A percentile compares a stretch with the other conserved stretches of the same genome.
Evolutionary conservation across 37 sponge, comb jelly and placozoan genomes (phyloP).

Genomic region (Crambe crambe): DNA sequence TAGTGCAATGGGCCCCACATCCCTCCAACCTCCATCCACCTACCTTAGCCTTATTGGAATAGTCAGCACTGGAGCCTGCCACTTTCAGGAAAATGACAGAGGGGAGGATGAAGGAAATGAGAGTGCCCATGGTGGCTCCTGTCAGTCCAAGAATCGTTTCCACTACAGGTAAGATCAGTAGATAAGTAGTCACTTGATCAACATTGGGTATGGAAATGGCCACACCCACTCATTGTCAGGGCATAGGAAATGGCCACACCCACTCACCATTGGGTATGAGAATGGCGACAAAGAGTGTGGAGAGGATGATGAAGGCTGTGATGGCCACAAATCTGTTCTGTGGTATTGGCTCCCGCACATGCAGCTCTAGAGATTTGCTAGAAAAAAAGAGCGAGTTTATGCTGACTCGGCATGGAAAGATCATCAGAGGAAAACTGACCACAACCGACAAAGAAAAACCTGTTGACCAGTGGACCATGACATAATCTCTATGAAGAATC

Average conservation of each 20-base stretch:
- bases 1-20: background rate
- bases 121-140: constrained; percentile 75
- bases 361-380: background rate
- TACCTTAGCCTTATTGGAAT: constrained; percentile 43
- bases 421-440: constrained; percentile 72
- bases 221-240: background rate
- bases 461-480: background rate
- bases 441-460: constrained; percentile 76
- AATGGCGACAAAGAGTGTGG: constrained; percentile 62
- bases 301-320: constrained; percentile 49
- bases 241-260: too few relatives aligned
- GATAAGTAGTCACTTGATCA: background rate
- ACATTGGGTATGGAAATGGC: background rate
- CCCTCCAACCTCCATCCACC: background rate
- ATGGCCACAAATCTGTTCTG: constrained; percentile 44
- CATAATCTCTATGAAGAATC: background rate
- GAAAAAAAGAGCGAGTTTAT: constrained; percentile 69
- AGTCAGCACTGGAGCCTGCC: constrained; percentile 27
- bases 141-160: constrained; percentile 72
- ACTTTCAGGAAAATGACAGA: constrained; percentile 62
- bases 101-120: constrained; percentile 82
- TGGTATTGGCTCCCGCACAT: constrained; percentile 54
- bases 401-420: constrained; percentile 72
- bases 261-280: constrained; percentile 71
- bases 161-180: constrained; percentile 52